Conservation (phyloP, 2,888 invertebrate species). For the Leucophenga montana region DNA sequence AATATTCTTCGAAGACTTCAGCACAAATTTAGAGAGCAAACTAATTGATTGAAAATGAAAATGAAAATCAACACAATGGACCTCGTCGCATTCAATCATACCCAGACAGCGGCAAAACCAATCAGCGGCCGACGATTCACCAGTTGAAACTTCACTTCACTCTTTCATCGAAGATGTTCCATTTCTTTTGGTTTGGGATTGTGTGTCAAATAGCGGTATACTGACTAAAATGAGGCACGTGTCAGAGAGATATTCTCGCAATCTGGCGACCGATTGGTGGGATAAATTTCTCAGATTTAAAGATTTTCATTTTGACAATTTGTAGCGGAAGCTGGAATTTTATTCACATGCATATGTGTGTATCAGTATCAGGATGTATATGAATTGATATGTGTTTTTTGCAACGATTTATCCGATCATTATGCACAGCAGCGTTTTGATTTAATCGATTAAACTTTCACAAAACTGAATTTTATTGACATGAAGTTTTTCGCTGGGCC, state of each 20-base stretch:
- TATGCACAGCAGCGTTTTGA: slow-evolving; percentile 26
- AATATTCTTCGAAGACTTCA: slow-evolving; percentile 55
- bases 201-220: slow-evolving; percentile 67
- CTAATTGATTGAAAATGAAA: slow-evolving; percentile 61
- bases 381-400: too few relatives aligned
- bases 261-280: too few relatives aligned
- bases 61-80: slow-evolving; percentile 31
- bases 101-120: too few relatives aligned
- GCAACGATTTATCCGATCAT: too few relatives aligned
- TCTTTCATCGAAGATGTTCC: slow-evolving; percentile 51
- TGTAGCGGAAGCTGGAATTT: not conserved
- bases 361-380: slow-evolving; percentile 12
- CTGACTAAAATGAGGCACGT: not conserved
- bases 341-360: slow-evolving; percentile 12
- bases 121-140: too few relatives aligned
- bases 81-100: not conserved
- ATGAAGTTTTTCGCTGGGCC: too few relatives aligned
- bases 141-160: slow-evolving; percentile 35
- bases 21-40: slow-evolving; percentile 51
- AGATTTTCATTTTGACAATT: too few relatives aligned
- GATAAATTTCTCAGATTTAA: too few relatives aligned
- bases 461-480: slow-evolving; percentile 42
- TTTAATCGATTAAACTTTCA: slow-evolving; percentile 57
- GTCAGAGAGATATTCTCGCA: too few relatives aligned
- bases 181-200: slow-evolving; percentile 49